Base-by-base conservation (phyloP, 2,113 vertebrate species). In the Thryonomys swinderianus region DNA sequence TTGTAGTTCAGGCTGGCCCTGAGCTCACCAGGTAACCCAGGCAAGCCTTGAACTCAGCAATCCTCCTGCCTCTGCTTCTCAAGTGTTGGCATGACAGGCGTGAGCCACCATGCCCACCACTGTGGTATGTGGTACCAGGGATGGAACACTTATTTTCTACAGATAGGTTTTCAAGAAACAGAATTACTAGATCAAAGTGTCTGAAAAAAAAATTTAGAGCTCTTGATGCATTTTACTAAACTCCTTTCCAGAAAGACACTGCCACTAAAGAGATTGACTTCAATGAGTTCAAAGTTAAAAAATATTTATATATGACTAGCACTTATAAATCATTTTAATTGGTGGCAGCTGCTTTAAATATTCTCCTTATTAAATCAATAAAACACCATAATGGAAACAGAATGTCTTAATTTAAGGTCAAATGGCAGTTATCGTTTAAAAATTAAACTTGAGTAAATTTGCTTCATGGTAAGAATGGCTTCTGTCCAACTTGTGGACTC, bases 391-490 rank as follows among this genome's bases (percentile, higher is more conserved):
- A 94, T 96, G 90, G 92, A 97, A 97, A 96, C 87, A 95, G 59
- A 79, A 82, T 90, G 82, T 95, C 93, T 95, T 96, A 95, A 97
- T 96, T 96, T 95, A 94, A 95, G 88, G 92, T 96, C 95, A 97
- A 97, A 96, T 1, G 2, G 66, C 93, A 93, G 81, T 96, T 94
- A 93, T 45, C 67, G 80, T 82, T 96, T 95, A 97, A 96, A 96
- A 96, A 95, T 95, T 97, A 97, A 97, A 94, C 90, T 96, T 61
- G 90, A 95, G 78, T 94, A 96, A 93, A 95, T 96, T 95, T 96
- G 82, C 78, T 85, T 95, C 61, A 57, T 82, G 61, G 32, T 96
- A 95, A 71, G 42, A 95, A 93, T 93, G 84, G 91, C 84, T 91
- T 95, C 83, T 92, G 88, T 94, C 96, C 85, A 93, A 95, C 61